Base-by-base conservation (phyloP, 2,797 vertebrate species). In the Erethizon dorsatum region DNA sequence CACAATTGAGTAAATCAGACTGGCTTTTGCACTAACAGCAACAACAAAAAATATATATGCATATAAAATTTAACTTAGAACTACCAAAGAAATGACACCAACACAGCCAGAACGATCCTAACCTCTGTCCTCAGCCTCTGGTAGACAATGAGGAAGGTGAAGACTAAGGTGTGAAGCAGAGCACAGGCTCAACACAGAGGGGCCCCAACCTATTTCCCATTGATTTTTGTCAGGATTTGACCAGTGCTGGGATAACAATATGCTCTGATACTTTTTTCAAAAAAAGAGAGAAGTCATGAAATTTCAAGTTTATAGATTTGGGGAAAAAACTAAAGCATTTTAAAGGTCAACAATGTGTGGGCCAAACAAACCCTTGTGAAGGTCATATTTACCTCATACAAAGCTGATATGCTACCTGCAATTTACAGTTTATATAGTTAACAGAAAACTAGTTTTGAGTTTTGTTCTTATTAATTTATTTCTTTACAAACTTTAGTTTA, bases 71-170 rank as follows among this genome's bases (percentile, higher is more conserved):
- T 71, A 8, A 18, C 89, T 71, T 52, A 63, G 54, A 83, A 61
- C 9, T 80, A 24, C 18, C 24, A 54, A 83, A 75, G 4, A 63
- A 57, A 15, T 0, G 45, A 22, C 9, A 52, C 0, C 8, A n/a
- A 45, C 12, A 41, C 13, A 10, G n/a, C 5, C 37, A 86, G 31
- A 1, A n/a, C 7, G 14, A 63, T 2, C 22, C 31, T 8, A 5
- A 63, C 0, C 0, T 50, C 5, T 37, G 54, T 54, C 14, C 31
- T 57, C 24, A 41, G 59, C 22, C 59, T 31, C 77, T 28, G 11
- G 11, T 15, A 22, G 26, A 50, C 10, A 31, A 2, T 28, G 33
- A 59, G 8, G 14, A 82, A 0, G 0, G 3, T 50, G 3, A 3
- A 69, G 13, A 26, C 4, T 28, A 10, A 31, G 11, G 18, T 14